Evolutionary conservation across 2,888 invertebrate genomes (phyloP), one percentile per base, ranked within the genome.

Genomic region (Heliconius sara): DNA sequence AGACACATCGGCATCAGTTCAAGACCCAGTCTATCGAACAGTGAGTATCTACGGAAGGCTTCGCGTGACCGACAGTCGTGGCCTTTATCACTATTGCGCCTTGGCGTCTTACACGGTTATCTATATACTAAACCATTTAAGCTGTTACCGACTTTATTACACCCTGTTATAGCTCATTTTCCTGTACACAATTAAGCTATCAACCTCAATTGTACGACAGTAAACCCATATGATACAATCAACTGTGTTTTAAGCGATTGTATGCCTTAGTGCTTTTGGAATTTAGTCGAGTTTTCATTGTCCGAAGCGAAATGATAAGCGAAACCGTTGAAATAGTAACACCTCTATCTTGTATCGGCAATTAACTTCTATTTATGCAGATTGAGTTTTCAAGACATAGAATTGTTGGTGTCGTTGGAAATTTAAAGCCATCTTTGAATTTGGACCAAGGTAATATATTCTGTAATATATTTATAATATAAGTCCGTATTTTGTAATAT

Each of bases 21-120:
- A 81, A 82, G 78, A 81, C 78, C 78, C 77, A 80, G 80, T 83
- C 79, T 82, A 83, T 83, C 81, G 83, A 80, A 80, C 80, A 80
- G 60, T 47, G 47, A 25, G 25, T 70, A 83, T 83, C 81, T 83
- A 80, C 80, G 79, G 77, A 65, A 81, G 81, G 83, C 78, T 77
- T 85, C 79, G 86, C 86, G 86, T 87, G 86, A 85, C 86, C 85
- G 84, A 78, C 84, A 82, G 83, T 84, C 86, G 84, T 85, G 83
- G 85, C 80, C 83, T 82, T 85, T 86, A 86, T 86, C 85, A 83
- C 84, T 84, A 84, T 84, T 83, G 84, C 84, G 81, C 83, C 82
- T 82, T 84, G 83, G 83, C 84, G 85, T 84, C 85, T 83, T 77
- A 78, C 79, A 52, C 66, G 27, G 16, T 47, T 60, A 80, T 71